Evolutionary conservation across 2,797 vertebrate genomes (phyloP), one percentile per base, ranked within the genome.

Genomic region (Parauchenoglanis punctatus): DNA sequence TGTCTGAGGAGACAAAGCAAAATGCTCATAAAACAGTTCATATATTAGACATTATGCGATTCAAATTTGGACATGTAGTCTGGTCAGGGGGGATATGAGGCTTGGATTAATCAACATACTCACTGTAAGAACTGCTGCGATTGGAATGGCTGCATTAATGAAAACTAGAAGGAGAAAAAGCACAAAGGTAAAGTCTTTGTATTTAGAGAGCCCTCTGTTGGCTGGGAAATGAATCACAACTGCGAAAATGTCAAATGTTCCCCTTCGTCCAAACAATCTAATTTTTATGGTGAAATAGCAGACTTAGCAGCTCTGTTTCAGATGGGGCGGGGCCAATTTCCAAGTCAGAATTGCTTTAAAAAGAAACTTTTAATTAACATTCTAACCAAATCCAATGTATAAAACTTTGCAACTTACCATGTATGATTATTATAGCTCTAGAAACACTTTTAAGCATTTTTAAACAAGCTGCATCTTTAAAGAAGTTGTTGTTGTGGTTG

Each of bases 61-160:
- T 7, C 17, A 40, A 18, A 56, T 56, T 78, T 13, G 13, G 13
- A 12, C 4, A 13, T 54, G 18, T n/a, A 11, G 6, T 15, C 3
- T 0, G 52, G 40, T 63, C 40, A 35, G 72, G 49, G 35, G 35
- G 17, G 68, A n/a, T 25, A 1, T 81, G 58, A 65, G 59, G 35
- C 28, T 20, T 49, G 44, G 46, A 49, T 20, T 49, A 4, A 65
- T 20, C n/a, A 0, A 54, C 44, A 44, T 91, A 97, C 98, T 98
- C 95, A 99, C 98, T 86, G 94, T 99, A 87, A 99, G 95, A 52
- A 99, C 98, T 12, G 98, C 99, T 89, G 97, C 97, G 20, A 99
- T 99, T 49, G 99, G 98, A 93, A 99, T 98, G 78, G 99, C 99
- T 52, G 99, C 98, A 93, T 99, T 99, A 98, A 99, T 99, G 94